phyloP scores from a whole-genome alignment of 2,888 invertebrate genomes.

The Mythimna albipuncta region DNA sequence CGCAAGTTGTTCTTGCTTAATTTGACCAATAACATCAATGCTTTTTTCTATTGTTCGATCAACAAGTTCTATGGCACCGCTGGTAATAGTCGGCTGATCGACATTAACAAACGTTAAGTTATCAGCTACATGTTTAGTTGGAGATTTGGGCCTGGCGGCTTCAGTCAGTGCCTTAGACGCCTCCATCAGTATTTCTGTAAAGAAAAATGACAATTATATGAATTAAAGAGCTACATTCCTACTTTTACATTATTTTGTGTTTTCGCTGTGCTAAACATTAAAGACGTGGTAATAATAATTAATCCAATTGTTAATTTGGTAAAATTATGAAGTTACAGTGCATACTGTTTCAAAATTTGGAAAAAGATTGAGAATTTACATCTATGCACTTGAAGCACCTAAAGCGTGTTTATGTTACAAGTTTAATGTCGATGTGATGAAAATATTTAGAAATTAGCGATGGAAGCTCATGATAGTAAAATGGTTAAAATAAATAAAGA shows the following conservation, averaged over 20 bases:
- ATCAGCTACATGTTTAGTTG: constrained; percentile 86
- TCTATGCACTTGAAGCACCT: constrained; percentile 70
- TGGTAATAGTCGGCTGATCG: constrained; percentile 89
- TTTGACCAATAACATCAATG: constrained; percentile 84
- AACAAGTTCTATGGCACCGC: constrained; percentile 89
- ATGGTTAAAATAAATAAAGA: constrained; percentile 80
- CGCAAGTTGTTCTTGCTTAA: constrained; percentile 84
- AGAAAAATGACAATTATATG: constrained; percentile 44
- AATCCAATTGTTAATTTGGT: constrained; percentile 14
- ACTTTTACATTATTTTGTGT: background rate
- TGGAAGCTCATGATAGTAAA: constrained; percentile 78
- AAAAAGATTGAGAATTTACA: constrained; percentile 30
- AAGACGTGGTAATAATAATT: constrained; percentile 43
- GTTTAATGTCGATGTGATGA: constrained; percentile 63
- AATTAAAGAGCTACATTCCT: constrained; percentile 18
- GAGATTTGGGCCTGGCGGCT: constrained; percentile 86
- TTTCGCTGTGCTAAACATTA: constrained; percentile 53
- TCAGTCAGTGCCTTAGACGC: constrained; percentile 81
- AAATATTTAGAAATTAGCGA: constrained; percentile 66
- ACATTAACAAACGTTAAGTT: constrained; percentile 87
- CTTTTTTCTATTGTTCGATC: constrained; percentile 88
- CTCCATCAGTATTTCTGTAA: constrained; percentile 85
- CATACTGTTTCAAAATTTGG: constrained; percentile 35
- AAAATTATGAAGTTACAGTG: constrained; percentile 41
- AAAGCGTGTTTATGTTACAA: constrained; percentile 71